phyloP scores from a whole-genome alignment of 1,140 invertebrate species.

The Harpegnathos saltator region DNA sequence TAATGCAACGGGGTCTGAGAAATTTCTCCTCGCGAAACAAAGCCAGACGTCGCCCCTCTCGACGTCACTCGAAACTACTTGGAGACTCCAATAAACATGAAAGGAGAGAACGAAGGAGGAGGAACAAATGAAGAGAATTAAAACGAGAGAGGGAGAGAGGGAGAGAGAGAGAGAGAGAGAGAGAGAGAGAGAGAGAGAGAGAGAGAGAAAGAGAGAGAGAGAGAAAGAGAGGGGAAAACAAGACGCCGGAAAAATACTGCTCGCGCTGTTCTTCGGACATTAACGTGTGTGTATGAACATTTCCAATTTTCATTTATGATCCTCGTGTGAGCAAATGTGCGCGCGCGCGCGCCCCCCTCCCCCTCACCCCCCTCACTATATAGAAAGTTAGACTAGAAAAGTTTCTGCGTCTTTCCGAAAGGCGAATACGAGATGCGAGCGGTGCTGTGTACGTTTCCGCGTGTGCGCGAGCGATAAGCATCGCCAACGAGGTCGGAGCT shows the following conservation, averaged over 20 bases:
- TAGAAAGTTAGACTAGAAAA: conserved; percentile 68
- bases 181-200: no score
- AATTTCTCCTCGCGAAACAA: conserved; percentile 49
- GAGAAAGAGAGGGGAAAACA: conserved; percentile 29
- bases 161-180: neutral
- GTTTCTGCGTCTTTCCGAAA: conserved; percentile 46
- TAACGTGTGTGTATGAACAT: conserved; percentile 35
- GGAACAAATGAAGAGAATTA: conserved; percentile 56
- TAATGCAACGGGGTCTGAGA: conserved; percentile 44
- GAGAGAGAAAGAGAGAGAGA: neutral
- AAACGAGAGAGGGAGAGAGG: neutral
- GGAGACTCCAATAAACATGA: conserved; percentile 48
- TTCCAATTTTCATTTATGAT: conserved; percentile 65
- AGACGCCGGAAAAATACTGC: neutral
- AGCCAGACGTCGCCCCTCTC: conserved; percentile 15
- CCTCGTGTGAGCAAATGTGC: no score
- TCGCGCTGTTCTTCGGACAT: neutral
- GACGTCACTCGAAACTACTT: conserved; percentile 45
- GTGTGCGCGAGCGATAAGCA: conserved; percentile 28
- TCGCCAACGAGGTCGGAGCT: conserved; percentile 17
- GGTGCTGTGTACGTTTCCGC: neutral
- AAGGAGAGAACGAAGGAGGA: conserved; percentile 9
- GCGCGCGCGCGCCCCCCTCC: neutral
- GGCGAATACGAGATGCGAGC: conserved; percentile 59
- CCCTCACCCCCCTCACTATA: no score